phyloP scores from a whole-genome alignment of 2,888 invertebrate genomes.

The Andrena minutula region DNA sequence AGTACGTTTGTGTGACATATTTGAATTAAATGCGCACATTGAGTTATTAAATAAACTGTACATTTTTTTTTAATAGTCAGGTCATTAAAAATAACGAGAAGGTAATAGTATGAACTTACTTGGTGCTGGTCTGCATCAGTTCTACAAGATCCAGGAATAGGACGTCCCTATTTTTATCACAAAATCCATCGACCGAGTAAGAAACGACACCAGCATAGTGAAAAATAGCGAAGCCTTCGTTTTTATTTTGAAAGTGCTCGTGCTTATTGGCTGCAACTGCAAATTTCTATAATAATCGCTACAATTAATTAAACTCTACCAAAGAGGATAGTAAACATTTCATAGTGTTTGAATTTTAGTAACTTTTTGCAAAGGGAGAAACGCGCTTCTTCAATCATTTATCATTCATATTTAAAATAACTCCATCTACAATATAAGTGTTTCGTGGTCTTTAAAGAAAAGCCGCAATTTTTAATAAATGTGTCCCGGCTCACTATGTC shows the following conservation, averaged over 20 bases:
- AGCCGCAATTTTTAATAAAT: no score
- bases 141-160: constrained; percentile 88
- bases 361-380: background rate
- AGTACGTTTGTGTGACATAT: no score
- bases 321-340: background rate
- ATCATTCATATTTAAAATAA: no score
- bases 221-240: constrained; percentile 87
- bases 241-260: constrained; percentile 87
- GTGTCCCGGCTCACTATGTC: no score
- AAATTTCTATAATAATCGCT: constrained; percentile 85
- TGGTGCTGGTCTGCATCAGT: constrained; percentile 88
- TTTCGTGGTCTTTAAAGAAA: no score
- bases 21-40: no score
- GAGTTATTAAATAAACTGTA: no score
- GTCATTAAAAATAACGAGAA: background rate
- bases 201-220: constrained; percentile 90
- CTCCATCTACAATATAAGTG: no score
- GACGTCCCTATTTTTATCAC: constrained; percentile 89
- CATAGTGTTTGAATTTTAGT: background rate
- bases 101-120: constrained; percentile 82
- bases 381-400: no score
- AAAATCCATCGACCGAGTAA: constrained; percentile 89
- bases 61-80: no score
- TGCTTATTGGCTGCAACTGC: constrained; percentile 85
- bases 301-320: background rate